Conservation (phyloP, 2,113 vertebrate genomes). For the Heterotis niloticus region DNA sequence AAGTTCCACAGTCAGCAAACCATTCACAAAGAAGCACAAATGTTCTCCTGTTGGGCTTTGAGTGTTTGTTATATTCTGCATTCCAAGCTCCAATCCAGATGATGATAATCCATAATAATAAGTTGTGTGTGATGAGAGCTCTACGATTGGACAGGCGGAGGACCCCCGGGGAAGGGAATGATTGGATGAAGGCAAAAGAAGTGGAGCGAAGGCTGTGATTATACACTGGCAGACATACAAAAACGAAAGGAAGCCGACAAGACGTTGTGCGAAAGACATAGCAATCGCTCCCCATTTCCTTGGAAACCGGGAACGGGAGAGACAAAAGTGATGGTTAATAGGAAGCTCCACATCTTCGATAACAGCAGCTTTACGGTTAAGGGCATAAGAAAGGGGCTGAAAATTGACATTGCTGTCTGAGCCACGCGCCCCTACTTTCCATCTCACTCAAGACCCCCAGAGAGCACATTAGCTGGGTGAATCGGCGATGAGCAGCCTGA, state of each 20-base stretch:
- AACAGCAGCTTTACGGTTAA: neutral
- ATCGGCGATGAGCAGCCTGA: neutral
- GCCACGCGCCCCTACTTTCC: neutral
- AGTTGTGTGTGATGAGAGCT: neutral
- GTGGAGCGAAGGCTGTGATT: slow-evolving; percentile 11
- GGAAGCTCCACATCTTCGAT: neutral
- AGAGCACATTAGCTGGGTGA: neutral
- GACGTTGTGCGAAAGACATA: neutral
- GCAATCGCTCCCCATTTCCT: neutral
- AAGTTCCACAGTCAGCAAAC: too few relatives aligned
- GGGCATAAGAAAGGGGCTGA: neutral
- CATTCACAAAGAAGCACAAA: slow-evolving; percentile 8
- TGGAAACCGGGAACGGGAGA: neutral
- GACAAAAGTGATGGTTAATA: neutral
- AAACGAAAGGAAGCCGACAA: neutral
- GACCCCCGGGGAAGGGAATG: neutral
- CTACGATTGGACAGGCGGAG: neutral
- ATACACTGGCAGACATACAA: slow-evolving; percentile 10
- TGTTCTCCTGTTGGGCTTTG: neutral
- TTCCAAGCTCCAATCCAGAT: neutral
- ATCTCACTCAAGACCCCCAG: neutral
- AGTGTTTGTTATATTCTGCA: neutral
- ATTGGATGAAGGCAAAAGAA: slow-evolving; percentile 8
- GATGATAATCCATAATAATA: slow-evolving; percentile 20
- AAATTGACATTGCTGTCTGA: neutral